Percentiles rank a stretch among this genome's conserved stretches.
These are phyloP conservation scores for Sebastes hubbsi DNA, from an alignment of 2,797 vertebrate species.

Conservation along the genomic window DNA sequence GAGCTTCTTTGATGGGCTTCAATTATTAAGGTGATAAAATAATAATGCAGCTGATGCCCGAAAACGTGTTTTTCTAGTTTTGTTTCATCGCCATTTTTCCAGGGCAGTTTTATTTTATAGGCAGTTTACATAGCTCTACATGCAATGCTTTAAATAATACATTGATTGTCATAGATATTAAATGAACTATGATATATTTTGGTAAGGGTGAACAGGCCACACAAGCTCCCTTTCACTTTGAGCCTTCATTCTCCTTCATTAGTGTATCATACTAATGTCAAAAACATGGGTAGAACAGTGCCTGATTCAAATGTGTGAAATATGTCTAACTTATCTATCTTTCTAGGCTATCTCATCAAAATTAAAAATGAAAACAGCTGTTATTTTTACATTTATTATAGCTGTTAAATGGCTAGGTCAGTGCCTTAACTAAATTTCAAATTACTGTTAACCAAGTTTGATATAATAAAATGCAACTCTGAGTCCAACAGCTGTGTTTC, in stretches of 20 bases:
- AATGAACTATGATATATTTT: background rate
- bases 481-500: too few relatives aligned
- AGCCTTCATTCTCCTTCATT: background rate
- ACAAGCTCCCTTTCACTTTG: background rate
- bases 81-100: background rate
- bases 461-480: background rate
- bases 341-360: too few relatives aligned
- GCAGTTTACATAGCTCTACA: background rate
- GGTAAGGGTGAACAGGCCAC: background rate
- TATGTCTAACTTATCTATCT: too few relatives aligned
- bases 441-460: background rate
- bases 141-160: background rate
- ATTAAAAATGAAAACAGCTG: too few relatives aligned
- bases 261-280: background rate
- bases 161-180: background rate
- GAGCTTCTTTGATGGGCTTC: background rate
- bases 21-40: background rate
- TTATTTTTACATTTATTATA: too few relatives aligned
- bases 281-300: background rate
- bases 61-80: background rate
- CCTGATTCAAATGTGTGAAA: too few relatives aligned
- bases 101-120: background rate
- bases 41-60: background rate
- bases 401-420: background rate
- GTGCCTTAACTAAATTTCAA: background rate